A percentile compares a stretch with the other conserved stretches of the same genome.
These are phyloP conservation scores for Hybognathus amarus DNA, from an alignment of 2,797 vertebrate genomes.

Conservation along the genomic window DNA sequence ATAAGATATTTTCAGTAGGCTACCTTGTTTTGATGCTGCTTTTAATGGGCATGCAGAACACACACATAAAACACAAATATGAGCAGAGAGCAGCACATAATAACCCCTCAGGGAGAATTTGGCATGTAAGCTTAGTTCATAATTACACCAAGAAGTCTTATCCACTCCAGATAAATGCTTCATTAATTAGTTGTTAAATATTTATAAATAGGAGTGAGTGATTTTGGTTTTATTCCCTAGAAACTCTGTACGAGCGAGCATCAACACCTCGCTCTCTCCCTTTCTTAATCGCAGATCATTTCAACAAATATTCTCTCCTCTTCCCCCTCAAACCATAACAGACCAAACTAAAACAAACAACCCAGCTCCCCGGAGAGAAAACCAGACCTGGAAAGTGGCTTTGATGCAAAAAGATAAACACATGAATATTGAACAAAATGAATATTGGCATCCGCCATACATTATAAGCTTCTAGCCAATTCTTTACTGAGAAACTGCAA, in stretches of 20 bases:
- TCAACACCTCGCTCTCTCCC: constrained; percentile 8
- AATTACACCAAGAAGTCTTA: constrained; percentile 21
- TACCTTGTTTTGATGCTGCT: not conserved
- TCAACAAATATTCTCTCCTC: constrained; percentile 14
- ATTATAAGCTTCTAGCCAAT: constrained; percentile 32
- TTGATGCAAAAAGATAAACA: constrained; percentile 36
- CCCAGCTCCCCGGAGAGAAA: constrained; percentile 3
- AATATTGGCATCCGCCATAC: constrained; percentile 39
- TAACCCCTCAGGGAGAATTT: constrained; percentile 19
- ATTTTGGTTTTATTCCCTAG: constrained; percentile 18
- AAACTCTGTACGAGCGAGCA: not conserved
- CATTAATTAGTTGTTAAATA: constrained; percentile 32
- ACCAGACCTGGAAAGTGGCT: constrained; percentile 16
- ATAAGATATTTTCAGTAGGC: constrained; percentile 49
- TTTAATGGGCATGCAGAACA: constrained; percentile 5
- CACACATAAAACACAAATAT: not conserved
- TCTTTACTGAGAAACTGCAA: constrained; percentile 24
- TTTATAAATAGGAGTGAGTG: constrained; percentile 23
- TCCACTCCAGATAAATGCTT: constrained; percentile 37
- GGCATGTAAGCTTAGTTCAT: constrained; percentile 20
- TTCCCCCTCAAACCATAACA: constrained; percentile 36
- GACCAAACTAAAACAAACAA: constrained; percentile 44
- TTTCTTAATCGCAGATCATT: constrained; percentile 32
- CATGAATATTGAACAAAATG: constrained; percentile 48
- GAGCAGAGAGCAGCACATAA: not conserved